Evolutionary conservation across 1,140 invertebrate genomes (phyloP).

Genomic region (Drosophila pectinifera): DNA sequence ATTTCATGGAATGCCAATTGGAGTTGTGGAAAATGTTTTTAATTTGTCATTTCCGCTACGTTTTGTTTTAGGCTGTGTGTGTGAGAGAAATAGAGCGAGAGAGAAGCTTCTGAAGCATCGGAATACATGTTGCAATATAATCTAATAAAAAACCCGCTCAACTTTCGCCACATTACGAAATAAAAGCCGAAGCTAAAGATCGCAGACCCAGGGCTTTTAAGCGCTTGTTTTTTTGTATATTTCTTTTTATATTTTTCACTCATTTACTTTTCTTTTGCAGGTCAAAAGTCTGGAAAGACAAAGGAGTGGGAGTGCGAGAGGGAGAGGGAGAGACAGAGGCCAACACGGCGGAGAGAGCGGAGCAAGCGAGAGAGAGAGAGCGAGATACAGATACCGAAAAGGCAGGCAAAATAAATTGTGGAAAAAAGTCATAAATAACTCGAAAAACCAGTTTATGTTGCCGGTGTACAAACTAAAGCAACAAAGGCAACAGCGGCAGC

Average conservation of each 20-base stretch:
- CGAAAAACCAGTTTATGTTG: constrained; percentile 82
- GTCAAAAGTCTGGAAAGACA: constrained; percentile 74
- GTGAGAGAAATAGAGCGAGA: constrained; percentile 8
- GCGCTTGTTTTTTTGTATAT: constrained; percentile 24
- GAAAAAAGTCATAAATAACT: constrained; percentile 82
- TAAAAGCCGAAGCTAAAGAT: constrained; percentile 44
- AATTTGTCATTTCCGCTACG: constrained; percentile 71
- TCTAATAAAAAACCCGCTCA: constrained; percentile 24
- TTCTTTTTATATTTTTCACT: background rate
- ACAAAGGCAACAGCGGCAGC: constrained; percentile 36
- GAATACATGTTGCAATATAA: constrained; percentile 57
- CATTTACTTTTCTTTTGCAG: constrained; percentile 60
- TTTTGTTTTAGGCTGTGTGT: constrained; percentile 38
- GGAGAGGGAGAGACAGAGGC: constrained; percentile 12
- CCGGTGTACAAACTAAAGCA: constrained; percentile 72
- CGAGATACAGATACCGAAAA: constrained; percentile 63
- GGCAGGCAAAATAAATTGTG: constrained; percentile 75
- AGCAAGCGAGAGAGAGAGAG: constrained; percentile 22
- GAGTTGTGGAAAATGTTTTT: constrained; percentile 66
- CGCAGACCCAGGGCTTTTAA: constrained; percentile 25
- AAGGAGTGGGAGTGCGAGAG: constrained; percentile 38
- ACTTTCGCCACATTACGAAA: constrained; percentile 82
- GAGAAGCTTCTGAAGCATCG: constrained; percentile 22
- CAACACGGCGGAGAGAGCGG: constrained; percentile 6
- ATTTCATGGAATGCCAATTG: constrained; percentile 55